These are phyloP conservation scores for Hippotragus niger DNA, from an alignment of 2,113 vertebrate species.

Conservation along the genomic window DNA sequence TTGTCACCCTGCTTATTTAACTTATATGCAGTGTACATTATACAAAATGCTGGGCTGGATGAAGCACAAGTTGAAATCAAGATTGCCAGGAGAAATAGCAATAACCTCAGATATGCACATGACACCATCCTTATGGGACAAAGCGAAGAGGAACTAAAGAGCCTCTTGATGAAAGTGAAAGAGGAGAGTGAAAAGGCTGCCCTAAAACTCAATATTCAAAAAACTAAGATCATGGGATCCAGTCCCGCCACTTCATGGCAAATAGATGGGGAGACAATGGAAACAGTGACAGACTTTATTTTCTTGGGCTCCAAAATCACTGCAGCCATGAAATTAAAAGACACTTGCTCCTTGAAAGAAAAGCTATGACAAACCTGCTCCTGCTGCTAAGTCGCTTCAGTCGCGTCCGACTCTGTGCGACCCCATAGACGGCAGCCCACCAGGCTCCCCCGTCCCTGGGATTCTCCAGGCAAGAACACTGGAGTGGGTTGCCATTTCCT, in stretches of 20 bases:
- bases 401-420: no score
- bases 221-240: background rate
- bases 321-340: background rate
- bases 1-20: background rate
- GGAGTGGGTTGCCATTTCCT: no score
- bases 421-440: no score
- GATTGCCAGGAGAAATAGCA: background rate
- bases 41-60: background rate
- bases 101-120: background rate
- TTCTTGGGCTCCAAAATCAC: background rate
- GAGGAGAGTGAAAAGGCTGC: background rate
- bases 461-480: no score
- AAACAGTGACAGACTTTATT: background rate
- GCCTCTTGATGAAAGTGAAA: background rate
- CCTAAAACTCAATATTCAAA: background rate
- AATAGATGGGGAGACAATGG: background rate
- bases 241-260: background rate
- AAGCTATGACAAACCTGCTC: background rate
- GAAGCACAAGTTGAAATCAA: background rate
- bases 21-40: background rate
- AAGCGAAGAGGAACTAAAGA: background rate
- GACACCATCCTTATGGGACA: background rate
- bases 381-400: no score
- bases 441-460: no score
- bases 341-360: background rate